Percentiles rank a stretch among this genome's conserved stretches.
phyloP scores from a whole-genome alignment of 2,113 vertebrate species.

The Gambusia holbrooki region DNA sequence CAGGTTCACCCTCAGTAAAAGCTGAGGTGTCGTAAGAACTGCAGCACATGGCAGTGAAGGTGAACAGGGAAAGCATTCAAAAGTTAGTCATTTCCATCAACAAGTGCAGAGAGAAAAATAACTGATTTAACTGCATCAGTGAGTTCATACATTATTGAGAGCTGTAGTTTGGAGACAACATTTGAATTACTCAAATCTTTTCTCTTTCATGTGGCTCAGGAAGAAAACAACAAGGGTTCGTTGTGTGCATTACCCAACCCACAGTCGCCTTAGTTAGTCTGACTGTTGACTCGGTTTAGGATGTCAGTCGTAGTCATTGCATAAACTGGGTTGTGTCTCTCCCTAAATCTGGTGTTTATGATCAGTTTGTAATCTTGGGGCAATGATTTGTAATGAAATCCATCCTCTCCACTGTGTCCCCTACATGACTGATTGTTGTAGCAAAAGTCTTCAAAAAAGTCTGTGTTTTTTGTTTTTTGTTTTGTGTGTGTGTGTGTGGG shows the following conservation, averaged over 20 bases:
- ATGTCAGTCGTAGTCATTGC: neutral
- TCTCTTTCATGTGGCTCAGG: neutral
- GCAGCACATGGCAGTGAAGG: neutral
- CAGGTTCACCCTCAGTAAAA: constrained; percentile 5
- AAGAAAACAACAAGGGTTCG: neutral
- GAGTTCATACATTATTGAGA: no score
- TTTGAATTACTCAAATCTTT: neutral
- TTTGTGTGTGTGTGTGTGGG: no score
- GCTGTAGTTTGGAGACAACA: no score
- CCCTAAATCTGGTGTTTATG: neutral
- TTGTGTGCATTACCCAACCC: neutral
- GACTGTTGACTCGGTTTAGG: neutral
- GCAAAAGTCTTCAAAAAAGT: neutral
- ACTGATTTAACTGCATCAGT: neutral
- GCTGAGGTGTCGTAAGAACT: neutral
- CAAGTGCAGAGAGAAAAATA: neutral
- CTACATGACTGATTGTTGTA: no score
- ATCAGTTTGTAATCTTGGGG: neutral
- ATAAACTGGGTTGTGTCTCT: neutral
- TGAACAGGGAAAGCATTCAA: neutral
- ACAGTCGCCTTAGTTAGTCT: neutral
- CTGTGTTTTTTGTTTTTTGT: no score
- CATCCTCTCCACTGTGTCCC: neutral
- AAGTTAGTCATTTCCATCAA: neutral
- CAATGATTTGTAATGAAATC: neutral